Conservation (phyloP, 2,113 vertebrate species). For the Egretta garzetta region DNA sequence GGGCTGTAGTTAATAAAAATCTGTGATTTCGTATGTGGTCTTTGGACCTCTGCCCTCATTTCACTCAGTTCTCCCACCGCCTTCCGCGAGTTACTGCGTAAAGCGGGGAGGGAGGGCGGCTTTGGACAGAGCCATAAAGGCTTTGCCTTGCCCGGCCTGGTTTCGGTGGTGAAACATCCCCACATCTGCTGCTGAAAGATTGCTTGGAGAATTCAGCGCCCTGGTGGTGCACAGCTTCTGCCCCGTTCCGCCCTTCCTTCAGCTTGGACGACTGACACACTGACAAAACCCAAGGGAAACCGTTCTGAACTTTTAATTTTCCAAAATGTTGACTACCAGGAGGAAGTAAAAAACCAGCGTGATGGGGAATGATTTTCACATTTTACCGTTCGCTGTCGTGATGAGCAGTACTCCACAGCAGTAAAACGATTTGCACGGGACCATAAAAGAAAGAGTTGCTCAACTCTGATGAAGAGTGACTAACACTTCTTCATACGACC, state of each 20-base stretch:
- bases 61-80: fast-evolving
- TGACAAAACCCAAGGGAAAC: neutral
- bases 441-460: neutral
- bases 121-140: neutral
- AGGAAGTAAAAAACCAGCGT: neutral
- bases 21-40: fast-evolving
- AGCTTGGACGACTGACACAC: fast-evolving
- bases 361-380: neutral
- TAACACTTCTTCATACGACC: neutral
- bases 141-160: fast-evolving
- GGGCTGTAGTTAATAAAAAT: fast-evolving
- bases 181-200: neutral
- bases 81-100: fast-evolving
- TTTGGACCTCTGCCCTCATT: neutral
- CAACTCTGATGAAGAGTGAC: neutral
- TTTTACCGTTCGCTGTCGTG: neutral
- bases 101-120: neutral
- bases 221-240: fast-evolving
- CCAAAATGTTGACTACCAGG: neutral
- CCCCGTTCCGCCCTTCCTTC: neutral
- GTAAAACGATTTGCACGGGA: neutral
- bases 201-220: neutral
- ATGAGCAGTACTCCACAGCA: neutral
- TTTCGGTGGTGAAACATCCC: neutral
- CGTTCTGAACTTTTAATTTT: neutral